These are phyloP conservation scores for Trichomycterus rosablanca DNA, from an alignment of 2,113 vertebrate species.

Conservation along the genomic window DNA sequence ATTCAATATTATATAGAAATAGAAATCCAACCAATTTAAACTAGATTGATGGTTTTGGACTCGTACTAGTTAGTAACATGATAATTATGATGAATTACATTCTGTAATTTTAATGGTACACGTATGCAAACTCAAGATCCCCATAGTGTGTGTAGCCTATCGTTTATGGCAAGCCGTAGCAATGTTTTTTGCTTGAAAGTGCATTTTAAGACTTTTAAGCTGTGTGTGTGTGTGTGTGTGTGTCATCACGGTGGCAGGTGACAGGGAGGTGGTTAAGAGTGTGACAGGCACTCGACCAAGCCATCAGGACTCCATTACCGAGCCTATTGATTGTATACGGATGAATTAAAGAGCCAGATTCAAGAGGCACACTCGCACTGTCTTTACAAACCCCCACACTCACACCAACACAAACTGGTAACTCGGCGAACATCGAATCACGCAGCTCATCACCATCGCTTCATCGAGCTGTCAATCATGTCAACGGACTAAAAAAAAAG, in stretches of 20 bases:
- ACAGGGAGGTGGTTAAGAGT: slow-evolving; percentile 46
- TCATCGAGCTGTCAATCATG: slow-evolving; percentile 25
- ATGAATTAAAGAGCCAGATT: slow-evolving; percentile 70
- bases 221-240: slow-evolving; percentile 24
- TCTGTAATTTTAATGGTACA: too few species aligned
- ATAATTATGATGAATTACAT: too few species aligned
- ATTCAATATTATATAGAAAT: too few species aligned
- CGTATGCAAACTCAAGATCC: too few species aligned
- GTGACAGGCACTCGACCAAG: slow-evolving; percentile 74
- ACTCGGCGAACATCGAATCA: slow-evolving; percentile 25
- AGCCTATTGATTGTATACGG: slow-evolving; percentile 72
- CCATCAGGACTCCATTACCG: slow-evolving; percentile 78
- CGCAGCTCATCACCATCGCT: slow-evolving; percentile 22
- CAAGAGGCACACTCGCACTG: slow-evolving; percentile 34
- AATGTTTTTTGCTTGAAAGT: too few species aligned
- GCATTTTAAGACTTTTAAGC: too few species aligned
- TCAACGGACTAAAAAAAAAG: background rate
- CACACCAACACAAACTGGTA: background rate
- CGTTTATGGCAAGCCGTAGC: too few species aligned
- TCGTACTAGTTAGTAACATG: too few species aligned
- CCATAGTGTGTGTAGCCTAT: too few species aligned
- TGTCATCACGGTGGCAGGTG: slow-evolving; percentile 39
- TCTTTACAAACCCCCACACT: slow-evolving; percentile 32
- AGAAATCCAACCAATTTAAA: too few species aligned
- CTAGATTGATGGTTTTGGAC: too few species aligned